Conservation (phyloP, 2,888 invertebrate genomes). For the Machimus atricapillus region DNA sequence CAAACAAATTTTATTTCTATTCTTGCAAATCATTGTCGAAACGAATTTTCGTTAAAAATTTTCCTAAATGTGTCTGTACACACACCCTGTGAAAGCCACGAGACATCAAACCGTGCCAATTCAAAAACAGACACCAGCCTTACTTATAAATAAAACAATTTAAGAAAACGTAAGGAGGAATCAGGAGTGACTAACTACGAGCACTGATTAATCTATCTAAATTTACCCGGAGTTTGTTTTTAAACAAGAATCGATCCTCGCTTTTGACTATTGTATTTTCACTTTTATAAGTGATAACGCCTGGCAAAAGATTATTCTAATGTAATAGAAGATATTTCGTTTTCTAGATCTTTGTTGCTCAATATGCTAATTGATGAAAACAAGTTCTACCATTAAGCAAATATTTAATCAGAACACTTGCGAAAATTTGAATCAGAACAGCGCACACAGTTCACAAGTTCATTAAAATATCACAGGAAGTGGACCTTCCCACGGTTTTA, state of each 20-base stretch:
- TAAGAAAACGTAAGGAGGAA: background rate
- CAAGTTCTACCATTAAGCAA: background rate
- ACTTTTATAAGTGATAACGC: slow-evolving; percentile 6
- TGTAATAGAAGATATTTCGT: background rate
- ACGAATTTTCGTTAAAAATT: background rate
- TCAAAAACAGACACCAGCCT: background rate
- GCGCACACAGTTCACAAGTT: background rate
- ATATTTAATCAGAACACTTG: background rate
- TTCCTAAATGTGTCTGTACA: background rate
- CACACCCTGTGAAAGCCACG: background rate
- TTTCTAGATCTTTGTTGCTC: background rate
- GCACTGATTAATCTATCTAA: slow-evolving; percentile 28
- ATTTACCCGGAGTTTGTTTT: slow-evolving; percentile 22
- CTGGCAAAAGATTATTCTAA: background rate
- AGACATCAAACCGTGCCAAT: background rate
- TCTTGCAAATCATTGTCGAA: background rate
- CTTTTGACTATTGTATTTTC: slow-evolving; percentile 1
- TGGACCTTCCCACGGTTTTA: background rate
- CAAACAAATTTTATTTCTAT: background rate
- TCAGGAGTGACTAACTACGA: slow-evolving; percentile 16
- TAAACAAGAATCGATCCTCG: background rate
- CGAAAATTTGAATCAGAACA: background rate
- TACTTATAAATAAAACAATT: slow-evolving; percentile 31
- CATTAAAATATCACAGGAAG: background rate
- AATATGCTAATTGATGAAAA: background rate